These are phyloP conservation scores for Drosophila neutralis DNA, from an alignment of 2,888 invertebrate species.

Conservation along the genomic window DNA sequence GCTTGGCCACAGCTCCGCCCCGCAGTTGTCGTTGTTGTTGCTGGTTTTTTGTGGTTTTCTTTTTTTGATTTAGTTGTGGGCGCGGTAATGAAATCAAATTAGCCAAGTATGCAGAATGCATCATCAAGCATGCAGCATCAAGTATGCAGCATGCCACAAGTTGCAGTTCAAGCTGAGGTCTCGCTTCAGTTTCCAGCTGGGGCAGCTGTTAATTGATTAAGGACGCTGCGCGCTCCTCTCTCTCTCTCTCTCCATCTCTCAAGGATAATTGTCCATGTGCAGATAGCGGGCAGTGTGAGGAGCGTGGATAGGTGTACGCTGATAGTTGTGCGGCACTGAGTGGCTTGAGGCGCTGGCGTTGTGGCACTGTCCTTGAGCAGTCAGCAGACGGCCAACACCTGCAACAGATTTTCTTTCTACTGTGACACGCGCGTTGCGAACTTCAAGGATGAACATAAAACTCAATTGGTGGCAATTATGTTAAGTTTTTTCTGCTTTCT, in stretches of 20 bases:
- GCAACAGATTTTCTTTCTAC: conserved; percentile 22
- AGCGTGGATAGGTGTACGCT: not conserved
- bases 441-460: conserved; percentile 67
- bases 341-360: conserved; percentile 18
- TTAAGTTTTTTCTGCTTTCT: conserved; percentile 18
- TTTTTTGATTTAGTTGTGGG: conserved; percentile 72
- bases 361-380: conserved; percentile 43
- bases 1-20: conserved; percentile 79
- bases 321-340: conserved; percentile 5
- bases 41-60: not conserved
- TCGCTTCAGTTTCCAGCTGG: conserved; percentile 26
- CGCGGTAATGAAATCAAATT: conserved; percentile 85
- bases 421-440: conserved; percentile 55
- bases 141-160: conserved; percentile 59
- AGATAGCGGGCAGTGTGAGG: not conserved
- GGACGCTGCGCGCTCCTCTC: conserved; percentile 13
- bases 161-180: conserved; percentile 4
- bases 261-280: conserved; percentile 65
- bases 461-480: conserved; percentile 70
- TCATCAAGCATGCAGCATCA: not conserved
- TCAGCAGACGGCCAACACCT: conserved; percentile 40
- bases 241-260: conserved; percentile 19
- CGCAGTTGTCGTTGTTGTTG: conserved; percentile 10
- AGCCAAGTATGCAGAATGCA: conserved; percentile 77
- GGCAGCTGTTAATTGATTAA: conserved; percentile 67